Percentiles rank a stretch among this genome's conserved stretches.
Evolutionary conservation across 2,113 vertebrate species (phyloP).

Genomic region (Hyla sarda): DNA sequence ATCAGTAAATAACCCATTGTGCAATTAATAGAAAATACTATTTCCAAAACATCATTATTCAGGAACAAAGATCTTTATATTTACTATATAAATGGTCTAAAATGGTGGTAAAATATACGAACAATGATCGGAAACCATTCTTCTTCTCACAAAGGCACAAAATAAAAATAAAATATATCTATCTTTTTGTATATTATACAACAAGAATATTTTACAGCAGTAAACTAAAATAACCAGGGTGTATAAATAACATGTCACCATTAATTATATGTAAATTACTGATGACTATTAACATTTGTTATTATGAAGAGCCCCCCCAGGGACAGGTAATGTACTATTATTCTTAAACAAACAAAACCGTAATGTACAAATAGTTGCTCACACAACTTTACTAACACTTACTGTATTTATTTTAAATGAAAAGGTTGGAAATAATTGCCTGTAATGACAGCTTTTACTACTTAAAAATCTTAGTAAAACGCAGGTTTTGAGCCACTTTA

Average conservation of each 20-base stretch:
- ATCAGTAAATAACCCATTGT: too few species aligned
- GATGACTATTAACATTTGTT: conserved; percentile 7
- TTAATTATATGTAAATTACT: conserved; percentile 18
- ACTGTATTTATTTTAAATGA: conserved; percentile 18
- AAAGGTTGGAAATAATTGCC: conserved; percentile 18
- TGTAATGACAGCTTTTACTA: conserved; percentile 22
- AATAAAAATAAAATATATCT: background rate
- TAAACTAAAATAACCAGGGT: background rate
- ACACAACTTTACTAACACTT: conserved; percentile 2
- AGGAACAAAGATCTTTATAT: too few species aligned
- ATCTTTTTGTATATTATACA: background rate
- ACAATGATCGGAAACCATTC: too few species aligned
- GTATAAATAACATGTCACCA: background rate
- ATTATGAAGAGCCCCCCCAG: background rate
- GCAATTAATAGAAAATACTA: too few species aligned
- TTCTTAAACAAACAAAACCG: background rate
- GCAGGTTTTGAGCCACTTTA: background rate
- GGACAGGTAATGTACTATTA: background rate
- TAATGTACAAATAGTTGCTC: background rate
- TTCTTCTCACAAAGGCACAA: too few species aligned
- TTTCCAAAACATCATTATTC: too few species aligned
- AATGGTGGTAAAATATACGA: too few species aligned
- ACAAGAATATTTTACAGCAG: background rate
- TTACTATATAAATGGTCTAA: too few species aligned
- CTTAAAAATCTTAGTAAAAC: background rate